Conservation (phyloP, 1,140 invertebrate genomes). For the Tetragnatha versicolor region DNA sequence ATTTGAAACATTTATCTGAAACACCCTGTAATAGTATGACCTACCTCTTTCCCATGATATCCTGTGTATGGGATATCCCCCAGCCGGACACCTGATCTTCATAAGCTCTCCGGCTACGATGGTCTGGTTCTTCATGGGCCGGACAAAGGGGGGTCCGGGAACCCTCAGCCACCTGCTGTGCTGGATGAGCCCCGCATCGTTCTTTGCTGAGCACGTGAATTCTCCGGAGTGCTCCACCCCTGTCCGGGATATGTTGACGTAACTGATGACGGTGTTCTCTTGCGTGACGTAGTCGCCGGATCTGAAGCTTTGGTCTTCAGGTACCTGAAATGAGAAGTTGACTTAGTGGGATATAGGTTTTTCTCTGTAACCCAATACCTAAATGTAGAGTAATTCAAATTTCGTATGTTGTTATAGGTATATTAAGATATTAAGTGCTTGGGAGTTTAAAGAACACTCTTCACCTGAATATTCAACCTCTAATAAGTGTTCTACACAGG, state of each 20-base stretch:
- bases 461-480: too few relatives aligned
- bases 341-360: too few relatives aligned
- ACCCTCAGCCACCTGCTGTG: slow-evolving; percentile 58
- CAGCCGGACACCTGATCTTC: slow-evolving; percentile 60
- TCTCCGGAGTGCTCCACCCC: slow-evolving; percentile 64
- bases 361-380: too few relatives aligned
- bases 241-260: slow-evolving; percentile 65
- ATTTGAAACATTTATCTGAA: too few relatives aligned
- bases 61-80: slow-evolving; percentile 60
- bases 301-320: slow-evolving; percentile 48
- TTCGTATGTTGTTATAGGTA: too few relatives aligned
- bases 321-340: slow-evolving; percentile 36
- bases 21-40: too few relatives aligned
- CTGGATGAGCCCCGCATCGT: slow-evolving; percentile 62
- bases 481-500: too few relatives aligned
- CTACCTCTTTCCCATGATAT: slow-evolving; percentile 68
- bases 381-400: too few relatives aligned
- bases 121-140: slow-evolving; percentile 65
- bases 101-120: slow-evolving; percentile 65
- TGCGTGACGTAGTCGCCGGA: slow-evolving; percentile 70
- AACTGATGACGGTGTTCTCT: slow-evolving; percentile 64
- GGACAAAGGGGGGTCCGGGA: slow-evolving; percentile 64
- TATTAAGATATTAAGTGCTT: too few relatives aligned
- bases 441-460: too few relatives aligned
- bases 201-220: slow-evolving; percentile 63